Conservation (phyloP, 2,113 vertebrate species). For the Cephalopterus ornatus region DNA sequence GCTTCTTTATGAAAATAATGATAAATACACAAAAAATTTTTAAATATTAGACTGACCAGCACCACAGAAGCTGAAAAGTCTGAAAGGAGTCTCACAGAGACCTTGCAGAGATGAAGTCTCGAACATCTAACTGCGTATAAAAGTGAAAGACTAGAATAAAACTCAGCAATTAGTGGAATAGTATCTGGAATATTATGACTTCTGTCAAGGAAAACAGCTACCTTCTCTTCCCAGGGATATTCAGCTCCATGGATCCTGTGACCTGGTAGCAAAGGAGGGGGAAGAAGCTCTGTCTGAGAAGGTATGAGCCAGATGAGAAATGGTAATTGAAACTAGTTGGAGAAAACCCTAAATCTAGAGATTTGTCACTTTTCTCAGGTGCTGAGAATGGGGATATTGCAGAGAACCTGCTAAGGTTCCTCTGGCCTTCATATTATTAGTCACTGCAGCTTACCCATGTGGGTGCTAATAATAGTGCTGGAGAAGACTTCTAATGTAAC, state of each 20-base stretch:
- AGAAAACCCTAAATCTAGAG: background rate
- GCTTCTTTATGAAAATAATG: background rate
- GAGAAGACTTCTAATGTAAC: background rate
- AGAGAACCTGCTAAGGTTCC: background rate
- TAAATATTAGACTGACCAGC: background rate
- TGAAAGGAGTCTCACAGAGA: background rate
- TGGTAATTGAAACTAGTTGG: background rate
- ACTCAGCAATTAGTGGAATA: background rate
- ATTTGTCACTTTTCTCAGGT: background rate
- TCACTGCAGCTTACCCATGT: background rate
- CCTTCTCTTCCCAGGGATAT: background rate
- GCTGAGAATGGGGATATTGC: background rate
- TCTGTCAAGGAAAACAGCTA: background rate
- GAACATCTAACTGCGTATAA: background rate
- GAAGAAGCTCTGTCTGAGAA: background rate
- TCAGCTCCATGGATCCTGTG: background rate
- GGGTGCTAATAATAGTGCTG: background rate
- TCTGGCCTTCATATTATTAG: background rate
- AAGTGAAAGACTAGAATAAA: background rate
- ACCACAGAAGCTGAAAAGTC: background rate
- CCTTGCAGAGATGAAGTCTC: background rate
- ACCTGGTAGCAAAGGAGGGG: background rate
- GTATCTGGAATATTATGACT: background rate
- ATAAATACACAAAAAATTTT: background rate
- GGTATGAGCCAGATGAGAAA: background rate